Conservation (phyloP, 2,797 vertebrate genomes). For the Microcaecilia unicolor region DNA sequence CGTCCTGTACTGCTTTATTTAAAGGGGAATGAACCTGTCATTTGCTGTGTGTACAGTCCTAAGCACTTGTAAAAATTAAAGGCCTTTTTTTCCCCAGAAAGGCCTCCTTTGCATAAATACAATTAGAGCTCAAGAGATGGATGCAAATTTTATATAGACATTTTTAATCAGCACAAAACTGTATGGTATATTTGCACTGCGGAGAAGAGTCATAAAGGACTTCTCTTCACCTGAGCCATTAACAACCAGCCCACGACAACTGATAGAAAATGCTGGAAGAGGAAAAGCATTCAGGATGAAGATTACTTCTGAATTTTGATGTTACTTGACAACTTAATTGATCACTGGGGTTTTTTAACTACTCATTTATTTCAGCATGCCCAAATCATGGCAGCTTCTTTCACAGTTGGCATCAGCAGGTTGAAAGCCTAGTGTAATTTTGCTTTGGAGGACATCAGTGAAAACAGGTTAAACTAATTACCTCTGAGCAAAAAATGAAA, state of each 20-base stretch:
- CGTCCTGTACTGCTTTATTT: conserved; percentile 30
- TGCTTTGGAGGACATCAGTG: conserved; percentile 3
- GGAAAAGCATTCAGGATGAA: conserved; percentile 10
- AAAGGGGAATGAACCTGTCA: conserved; percentile 24
- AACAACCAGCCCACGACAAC: conserved; percentile 13
- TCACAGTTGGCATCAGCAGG: conserved; percentile 4
- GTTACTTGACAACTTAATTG: conserved; percentile 16
- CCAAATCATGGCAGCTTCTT: conserved; percentile 26
- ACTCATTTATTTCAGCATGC: conserved; percentile 9
- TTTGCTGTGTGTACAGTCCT: conserved; percentile 12
- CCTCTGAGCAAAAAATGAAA: conserved; percentile 8
- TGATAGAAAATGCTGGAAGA: too few relatives aligned
- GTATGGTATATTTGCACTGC: conserved; percentile 30
- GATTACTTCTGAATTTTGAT: conserved; percentile 14
- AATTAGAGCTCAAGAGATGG: conserved; percentile 30
- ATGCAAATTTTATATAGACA: conserved; percentile 11
- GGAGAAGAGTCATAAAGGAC: conserved; percentile 16
- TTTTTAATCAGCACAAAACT: conserved; percentile 27
- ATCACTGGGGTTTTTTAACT: too few relatives aligned
- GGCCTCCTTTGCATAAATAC: conserved; percentile 23
- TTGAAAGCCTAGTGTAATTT: conserved; percentile 16
- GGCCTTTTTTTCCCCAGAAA: conserved; percentile 48
- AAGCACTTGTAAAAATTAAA: conserved; percentile 43
- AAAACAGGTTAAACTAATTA: conserved; percentile 19
- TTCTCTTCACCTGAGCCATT: conserved; percentile 31